These are phyloP conservation scores for Atrina japonica DNA, from an alignment of 2,888 invertebrate species.

Conservation along the genomic window DNA sequence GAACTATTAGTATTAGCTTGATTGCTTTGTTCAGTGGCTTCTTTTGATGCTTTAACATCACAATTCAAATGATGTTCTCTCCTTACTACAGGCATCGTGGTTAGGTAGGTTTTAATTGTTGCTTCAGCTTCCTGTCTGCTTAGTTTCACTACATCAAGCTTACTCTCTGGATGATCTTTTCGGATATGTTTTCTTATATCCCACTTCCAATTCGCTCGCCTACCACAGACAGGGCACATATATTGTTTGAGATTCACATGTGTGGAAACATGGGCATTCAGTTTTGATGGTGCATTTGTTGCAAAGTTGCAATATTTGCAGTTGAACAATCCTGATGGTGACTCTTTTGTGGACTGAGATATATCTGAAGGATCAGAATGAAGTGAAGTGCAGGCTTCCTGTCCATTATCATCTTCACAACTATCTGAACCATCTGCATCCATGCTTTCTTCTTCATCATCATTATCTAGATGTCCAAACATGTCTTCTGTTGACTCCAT, in stretches of 20 bases:
- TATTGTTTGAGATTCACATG: constrained; percentile 77
- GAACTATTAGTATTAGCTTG: constrained; percentile 24
- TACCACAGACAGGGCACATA: constrained; percentile 77
- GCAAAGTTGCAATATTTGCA: constrained; percentile 69
- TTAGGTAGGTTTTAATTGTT: constrained; percentile 73
- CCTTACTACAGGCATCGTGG: constrained; percentile 62
- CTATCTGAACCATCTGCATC: constrained; percentile 5
- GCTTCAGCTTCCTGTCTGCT: constrained; percentile 73
- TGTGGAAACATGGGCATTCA: constrained; percentile 76
- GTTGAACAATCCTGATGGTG: constrained; percentile 50
- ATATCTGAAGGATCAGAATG: not conserved
- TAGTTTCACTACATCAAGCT: constrained; percentile 68
- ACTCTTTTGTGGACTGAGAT: constrained; percentile 44
- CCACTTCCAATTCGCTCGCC: constrained; percentile 79
- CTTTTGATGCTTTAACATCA: constrained; percentile 1
- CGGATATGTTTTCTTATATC: constrained; percentile 78
- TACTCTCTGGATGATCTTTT: constrained; percentile 66
- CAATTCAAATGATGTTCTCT: constrained; percentile 67
- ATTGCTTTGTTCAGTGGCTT: not conserved
- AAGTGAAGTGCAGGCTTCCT: too few relatives aligned
- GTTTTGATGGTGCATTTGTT: constrained; percentile 72
- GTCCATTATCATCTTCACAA: not conserved
- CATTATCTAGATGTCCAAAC: constrained; percentile 29
- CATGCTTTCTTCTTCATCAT: constrained; percentile 24
- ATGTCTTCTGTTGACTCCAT: not conserved